A percentile compares a stretch with the other conserved stretches of the same genome.
phyloP scores from a whole-genome alignment of 1,140 invertebrate genomes.

The Listronotus oregonensis region DNA sequence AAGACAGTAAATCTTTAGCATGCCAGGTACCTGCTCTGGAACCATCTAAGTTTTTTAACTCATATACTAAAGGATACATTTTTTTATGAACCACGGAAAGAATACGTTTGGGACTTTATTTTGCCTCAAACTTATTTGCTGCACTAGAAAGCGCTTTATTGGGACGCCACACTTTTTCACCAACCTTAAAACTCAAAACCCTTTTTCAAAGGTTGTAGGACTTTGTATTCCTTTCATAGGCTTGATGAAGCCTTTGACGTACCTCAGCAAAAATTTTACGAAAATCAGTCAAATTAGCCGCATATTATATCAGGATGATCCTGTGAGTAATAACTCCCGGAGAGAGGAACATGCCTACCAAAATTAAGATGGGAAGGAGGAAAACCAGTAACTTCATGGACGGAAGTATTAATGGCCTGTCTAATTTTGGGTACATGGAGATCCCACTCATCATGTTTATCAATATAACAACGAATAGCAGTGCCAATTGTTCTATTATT shows the following conservation, averaged over 20 bases:
- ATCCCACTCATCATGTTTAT: slow-evolving; percentile 30
- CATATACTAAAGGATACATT: too few species aligned
- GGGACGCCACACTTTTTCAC: slow-evolving; percentile 32
- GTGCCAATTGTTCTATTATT: slow-evolving; percentile 28
- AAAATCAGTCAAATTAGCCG: background rate
- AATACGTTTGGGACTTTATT: slow-evolving; percentile 38
- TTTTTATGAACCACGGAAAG: slow-evolving; percentile 25
- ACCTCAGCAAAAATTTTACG: slow-evolving; percentile 6
- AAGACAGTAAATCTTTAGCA: slow-evolving; percentile 37
- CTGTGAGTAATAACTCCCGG: slow-evolving; percentile 1
- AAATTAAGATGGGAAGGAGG: background rate
- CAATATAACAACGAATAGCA: slow-evolving; percentile 31
- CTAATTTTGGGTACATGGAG: slow-evolving; percentile 13
- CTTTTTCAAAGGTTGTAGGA: slow-evolving; percentile 35
- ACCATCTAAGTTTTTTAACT: too few species aligned
- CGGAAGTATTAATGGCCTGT: slow-evolving; percentile 26
- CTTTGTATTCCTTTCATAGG: slow-evolving; percentile 24
- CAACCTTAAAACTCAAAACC: slow-evolving; percentile 24
- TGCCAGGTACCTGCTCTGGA: slow-evolving; percentile 23
- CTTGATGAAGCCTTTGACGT: slow-evolving; percentile 13
- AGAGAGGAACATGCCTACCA: too few species aligned
- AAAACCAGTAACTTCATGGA: slow-evolving; percentile 30
- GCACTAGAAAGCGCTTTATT: slow-evolving; percentile 34
- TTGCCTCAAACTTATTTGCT: slow-evolving; percentile 29
- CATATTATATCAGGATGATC: slow-evolving; percentile 17